These are phyloP conservation scores for Fabriciana adippe DNA, from an alignment of 2,888 invertebrate species.

Conservation along the genomic window DNA sequence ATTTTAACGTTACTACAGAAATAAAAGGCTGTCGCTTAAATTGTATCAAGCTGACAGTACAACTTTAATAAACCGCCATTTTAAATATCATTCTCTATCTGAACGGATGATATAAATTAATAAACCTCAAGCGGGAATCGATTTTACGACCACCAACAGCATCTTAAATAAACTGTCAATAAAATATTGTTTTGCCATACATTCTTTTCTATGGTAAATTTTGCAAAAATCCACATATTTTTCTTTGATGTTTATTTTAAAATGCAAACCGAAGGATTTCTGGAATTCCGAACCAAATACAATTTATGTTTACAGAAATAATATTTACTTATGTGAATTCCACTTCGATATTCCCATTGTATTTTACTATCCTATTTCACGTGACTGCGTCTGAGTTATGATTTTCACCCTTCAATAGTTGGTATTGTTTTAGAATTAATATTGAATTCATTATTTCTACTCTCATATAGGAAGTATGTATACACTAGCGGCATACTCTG, in stretches of 20 bases:
- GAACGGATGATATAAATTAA: too few relatives aligned
- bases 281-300: slow-evolving; percentile 17
- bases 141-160: too few relatives aligned
- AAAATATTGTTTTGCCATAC: neutral
- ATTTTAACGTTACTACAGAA: too few relatives aligned
- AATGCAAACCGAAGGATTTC: slow-evolving; percentile 14
- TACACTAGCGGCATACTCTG: too few relatives aligned
- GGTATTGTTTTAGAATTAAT: neutral
- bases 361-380: slow-evolving; percentile 7
- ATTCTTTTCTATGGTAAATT: neutral
- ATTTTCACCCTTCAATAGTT: neutral
- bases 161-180: neutral
- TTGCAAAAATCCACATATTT: neutral
- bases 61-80: too few relatives aligned
- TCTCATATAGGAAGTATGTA: too few relatives aligned
- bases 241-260: slow-evolving; percentile 9
- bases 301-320: slow-evolving; percentile 18
- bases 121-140: too few relatives aligned
- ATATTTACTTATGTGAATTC: slow-evolving; percentile 14
- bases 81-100: too few relatives aligned
- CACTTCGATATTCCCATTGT: slow-evolving; percentile 13
- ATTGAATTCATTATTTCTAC: too few relatives aligned
- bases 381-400: slow-evolving; percentile 5
- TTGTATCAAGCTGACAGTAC: too few relatives aligned
- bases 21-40: too few relatives aligned